Conservation (phyloP, 2,888 invertebrate species). For the Luperina nickerlii region DNA sequence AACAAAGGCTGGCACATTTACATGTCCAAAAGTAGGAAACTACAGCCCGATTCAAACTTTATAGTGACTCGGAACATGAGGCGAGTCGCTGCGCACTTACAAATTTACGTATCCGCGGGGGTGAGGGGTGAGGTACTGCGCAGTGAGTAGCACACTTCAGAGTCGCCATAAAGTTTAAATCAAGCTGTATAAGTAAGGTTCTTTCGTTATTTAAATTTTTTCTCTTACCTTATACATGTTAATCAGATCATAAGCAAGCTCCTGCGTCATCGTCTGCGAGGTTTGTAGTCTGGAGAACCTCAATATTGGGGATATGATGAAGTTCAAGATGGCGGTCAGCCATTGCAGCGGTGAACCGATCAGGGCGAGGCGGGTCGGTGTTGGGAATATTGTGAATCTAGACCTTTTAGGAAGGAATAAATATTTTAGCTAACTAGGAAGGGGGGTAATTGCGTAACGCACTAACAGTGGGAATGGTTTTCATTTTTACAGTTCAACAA, state of each 20-base stretch:
- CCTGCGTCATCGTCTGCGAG: constrained; percentile 73
- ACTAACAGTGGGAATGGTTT: no score
- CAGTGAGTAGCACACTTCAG: not conserved
- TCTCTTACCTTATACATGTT: constrained; percentile 81
- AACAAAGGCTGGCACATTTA: not conserved
- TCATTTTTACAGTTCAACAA: no score
- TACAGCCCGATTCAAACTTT: no score
- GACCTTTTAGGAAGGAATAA: constrained; percentile 65
- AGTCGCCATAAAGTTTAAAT: not conserved
- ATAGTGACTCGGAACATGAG: no score
- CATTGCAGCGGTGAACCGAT: constrained; percentile 83
- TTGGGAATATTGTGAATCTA: constrained; percentile 76
- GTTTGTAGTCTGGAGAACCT: constrained; percentile 79
- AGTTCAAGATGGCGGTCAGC: constrained; percentile 81
- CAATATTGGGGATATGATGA: constrained; percentile 76
- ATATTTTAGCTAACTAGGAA: not conserved
- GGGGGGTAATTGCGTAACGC: not conserved
- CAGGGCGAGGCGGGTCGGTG: constrained; percentile 77
- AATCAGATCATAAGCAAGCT: constrained; percentile 79
- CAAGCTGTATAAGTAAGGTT: not conserved
- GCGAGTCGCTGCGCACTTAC: not conserved
- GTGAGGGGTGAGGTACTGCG: not conserved
- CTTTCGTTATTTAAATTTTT: not conserved
- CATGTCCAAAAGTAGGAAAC: not conserved
- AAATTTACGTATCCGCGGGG: not conserved